Evolutionary conservation across 2,113 vertebrate genomes (phyloP).

Genomic region (Lepisosteus osseus): DNA sequence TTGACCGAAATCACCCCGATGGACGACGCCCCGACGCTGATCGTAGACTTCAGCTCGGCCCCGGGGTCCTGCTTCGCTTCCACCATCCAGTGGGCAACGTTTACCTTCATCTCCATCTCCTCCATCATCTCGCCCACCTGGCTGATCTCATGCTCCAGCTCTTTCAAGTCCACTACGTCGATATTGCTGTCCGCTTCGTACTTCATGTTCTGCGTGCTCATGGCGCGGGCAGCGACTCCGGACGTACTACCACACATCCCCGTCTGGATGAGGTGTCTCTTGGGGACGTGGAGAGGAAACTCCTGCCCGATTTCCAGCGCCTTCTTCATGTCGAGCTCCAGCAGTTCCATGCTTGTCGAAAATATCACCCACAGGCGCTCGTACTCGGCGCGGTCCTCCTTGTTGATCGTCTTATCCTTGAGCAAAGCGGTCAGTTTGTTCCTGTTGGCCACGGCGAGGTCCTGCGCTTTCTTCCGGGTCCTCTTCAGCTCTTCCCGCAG

Average conservation of each 20-base stretch:
- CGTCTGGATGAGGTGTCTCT: conserved; percentile 85
- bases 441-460: conserved; percentile 81
- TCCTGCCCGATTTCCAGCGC: conserved; percentile 85
- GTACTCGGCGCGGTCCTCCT: conserved; percentile 85
- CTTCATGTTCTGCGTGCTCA: conserved; percentile 89
- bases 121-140: conserved; percentile 91
- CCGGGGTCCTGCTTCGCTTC: conserved; percentile 88
- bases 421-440: conserved; percentile 79
- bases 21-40: conserved; percentile 79
- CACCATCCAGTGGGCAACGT: conserved; percentile 94
- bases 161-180: conserved; percentile 80
- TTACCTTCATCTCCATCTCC: conserved; percentile 98
- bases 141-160: conserved; percentile 83
- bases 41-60: conserved; percentile 83
- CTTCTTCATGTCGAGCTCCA: conserved; percentile 92
- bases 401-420: conserved; percentile 76
- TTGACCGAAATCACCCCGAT: conserved; percentile 74
- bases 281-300: conserved; percentile 87
- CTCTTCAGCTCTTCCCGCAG: conserved; percentile 87
- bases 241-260: conserved; percentile 86
- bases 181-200: conserved; percentile 81
- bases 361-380: conserved; percentile 97
- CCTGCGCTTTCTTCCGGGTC: conserved; percentile 88
- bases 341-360: conserved; percentile 88
- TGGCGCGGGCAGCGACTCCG: conserved; percentile 80